Base-by-base conservation (phyloP, 2,888 invertebrate genomes). In the Emesis furor region DNA sequence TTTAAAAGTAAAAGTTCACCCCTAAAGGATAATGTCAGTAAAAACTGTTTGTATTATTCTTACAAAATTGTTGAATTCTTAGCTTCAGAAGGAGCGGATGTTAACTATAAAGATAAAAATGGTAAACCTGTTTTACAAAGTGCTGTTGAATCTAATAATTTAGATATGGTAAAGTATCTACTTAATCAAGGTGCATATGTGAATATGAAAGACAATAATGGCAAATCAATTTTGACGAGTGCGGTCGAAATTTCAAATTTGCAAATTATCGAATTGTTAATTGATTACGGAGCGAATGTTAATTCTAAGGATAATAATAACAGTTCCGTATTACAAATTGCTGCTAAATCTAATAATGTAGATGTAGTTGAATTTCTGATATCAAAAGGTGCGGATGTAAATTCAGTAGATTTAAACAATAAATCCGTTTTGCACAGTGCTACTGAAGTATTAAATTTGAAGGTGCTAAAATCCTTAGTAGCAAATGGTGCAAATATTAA, bases 381-480 rank as follows among this genome's bases (percentile, higher is more conserved):
- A 4, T 39, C 32, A 37, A 32, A 12, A 8, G 68, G 68, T 24
- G 68, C 30, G 12, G 7, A 68, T 24, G 14, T 37, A 10, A 68
- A 68, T 68, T 14, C n/a, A n/a, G 14, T 35, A 68, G 32, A 32
- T 32, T 10, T n/a, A n/a, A n/a, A 69, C 14, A 2, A 79, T 79
- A 42, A 84, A 69, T 72, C 82, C 68, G 69, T 42, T 73, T 75
- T 79, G 10, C 71, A 71, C 12, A 75, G 42, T 59, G 76, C 62
- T 46, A 65, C 24, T 10, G 2, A 30, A 62, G 17, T 24, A 5
- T 17, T 17, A 10, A 62, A 62, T 24, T 62, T 30, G 30, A 24
- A 62, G 10, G 8, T 62, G 2, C 1, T 62, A 24, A 17, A 62
- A 8, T 30, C 6, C 17, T 62, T 62, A 24, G 10, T 62, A 30